phyloP scores from a whole-genome alignment of 2,113 vertebrate genomes.

The Boulengeromyrus knoepffleri region DNA sequence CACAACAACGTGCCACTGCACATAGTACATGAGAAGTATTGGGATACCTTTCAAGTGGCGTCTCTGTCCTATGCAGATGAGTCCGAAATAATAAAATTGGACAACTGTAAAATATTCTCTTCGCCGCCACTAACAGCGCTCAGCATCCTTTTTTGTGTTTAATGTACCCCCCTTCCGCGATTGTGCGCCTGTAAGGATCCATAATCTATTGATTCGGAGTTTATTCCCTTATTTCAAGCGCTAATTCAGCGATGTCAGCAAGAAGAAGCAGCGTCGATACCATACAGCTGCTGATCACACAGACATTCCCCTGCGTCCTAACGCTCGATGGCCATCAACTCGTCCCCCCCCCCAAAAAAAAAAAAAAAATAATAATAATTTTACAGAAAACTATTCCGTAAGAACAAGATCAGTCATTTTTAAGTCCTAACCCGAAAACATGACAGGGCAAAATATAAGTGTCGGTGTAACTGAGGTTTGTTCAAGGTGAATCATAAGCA shows the following conservation, averaged over 20 bases:
- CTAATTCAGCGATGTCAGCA: background rate
- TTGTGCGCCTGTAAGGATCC: background rate
- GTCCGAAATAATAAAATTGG: background rate
- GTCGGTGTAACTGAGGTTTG: background rate
- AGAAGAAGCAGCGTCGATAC: constrained; percentile 28
- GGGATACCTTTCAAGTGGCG: background rate
- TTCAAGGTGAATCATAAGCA: constrained; percentile 15
- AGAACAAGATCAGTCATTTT: background rate
- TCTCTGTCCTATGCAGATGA: background rate
- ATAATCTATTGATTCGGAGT: background rate
- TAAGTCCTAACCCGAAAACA: background rate
- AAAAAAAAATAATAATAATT: background rate
- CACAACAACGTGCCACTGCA: background rate
- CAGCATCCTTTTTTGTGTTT: background rate
- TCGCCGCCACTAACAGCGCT: background rate
- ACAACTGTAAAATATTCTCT: background rate
- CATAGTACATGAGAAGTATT: background rate
- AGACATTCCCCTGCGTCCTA: background rate
- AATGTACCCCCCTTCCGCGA: background rate
- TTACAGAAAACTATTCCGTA: background rate
- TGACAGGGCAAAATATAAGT: background rate
- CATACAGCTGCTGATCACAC: constrained; percentile 21
- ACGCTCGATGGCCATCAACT: background rate
- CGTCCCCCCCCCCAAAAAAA: background rate
- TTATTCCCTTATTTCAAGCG: constrained; percentile 24